Evolutionary conservation across 2,113 vertebrate species (phyloP), one percentile per base, ranked within the genome.

Genomic region (Clarias gariepinus): DNA sequence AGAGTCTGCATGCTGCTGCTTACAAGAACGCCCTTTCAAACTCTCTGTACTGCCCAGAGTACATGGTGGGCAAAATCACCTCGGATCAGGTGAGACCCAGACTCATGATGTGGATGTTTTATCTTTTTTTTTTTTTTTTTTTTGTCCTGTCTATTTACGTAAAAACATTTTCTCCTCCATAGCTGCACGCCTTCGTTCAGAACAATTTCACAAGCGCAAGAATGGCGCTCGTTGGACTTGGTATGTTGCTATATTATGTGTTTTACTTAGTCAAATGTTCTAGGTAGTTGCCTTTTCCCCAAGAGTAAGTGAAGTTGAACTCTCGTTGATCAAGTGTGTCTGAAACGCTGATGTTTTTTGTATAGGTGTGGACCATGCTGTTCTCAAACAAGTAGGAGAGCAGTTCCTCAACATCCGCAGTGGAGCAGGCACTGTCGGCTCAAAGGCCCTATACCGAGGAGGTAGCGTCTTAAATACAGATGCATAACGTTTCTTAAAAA

Each of bases 331-430:
- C 52, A 7, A 8, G 47, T 15, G 15, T 23, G 10, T 58, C 78
- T 60, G 5, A 91, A 98, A 97, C 30, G 12, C 21, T 60, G 30
- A n/a, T 19, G 19, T 52, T n/a, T 63, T 36, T 79, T 89, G 16
- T 85, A 47, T 91, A 99, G 98, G 98, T 88, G 94, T 99, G 80
- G 95, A 96, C 86, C 98, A 99, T 64, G 58, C 92, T 69, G 92
- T 96, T 60, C 94, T 99, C 73, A 99, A 96, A 91, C 97, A 97
- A 88, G 93, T 99, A 57, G 98, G 97, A 36, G 97, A 99, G 89
- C 97, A 98, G 19, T 99, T 99, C 89, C 94, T 99, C 2, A 99
- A 99, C 90, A 96, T 99, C 91, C 95, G 98, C 69, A 95, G 97
- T 7, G 98, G 98, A 52, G 83, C 94, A 5, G 98, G 98, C 53